Conservation (phyloP, 2,113 vertebrate genomes). For the Oenanthe melanoleuca region DNA sequence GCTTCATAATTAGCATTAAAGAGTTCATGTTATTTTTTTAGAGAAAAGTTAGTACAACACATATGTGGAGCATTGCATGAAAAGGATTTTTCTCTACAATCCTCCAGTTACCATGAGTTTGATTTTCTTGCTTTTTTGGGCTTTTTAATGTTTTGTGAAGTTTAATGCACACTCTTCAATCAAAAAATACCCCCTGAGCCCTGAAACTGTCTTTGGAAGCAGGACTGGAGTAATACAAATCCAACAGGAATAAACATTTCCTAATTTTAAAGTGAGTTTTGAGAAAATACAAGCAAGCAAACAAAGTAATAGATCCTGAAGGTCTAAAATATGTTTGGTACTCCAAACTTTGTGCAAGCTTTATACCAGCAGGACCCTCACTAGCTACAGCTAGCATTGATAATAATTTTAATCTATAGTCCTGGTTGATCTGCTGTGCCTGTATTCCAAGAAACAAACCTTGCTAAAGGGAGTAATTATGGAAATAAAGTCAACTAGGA, state of each 20-base stretch:
- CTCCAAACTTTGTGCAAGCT: background rate
- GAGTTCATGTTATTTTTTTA: background rate
- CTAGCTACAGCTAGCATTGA: background rate
- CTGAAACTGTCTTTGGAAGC: background rate
- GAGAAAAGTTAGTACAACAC: background rate
- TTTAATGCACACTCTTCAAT: background rate
- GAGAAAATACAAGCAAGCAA: background rate
- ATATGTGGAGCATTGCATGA: background rate
- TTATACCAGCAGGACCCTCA: background rate
- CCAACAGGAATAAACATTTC: background rate
- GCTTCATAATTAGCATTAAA: slow-evolving; percentile 14
- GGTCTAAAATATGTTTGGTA: background rate
- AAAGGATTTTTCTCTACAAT: background rate
- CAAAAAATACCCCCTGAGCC: background rate
- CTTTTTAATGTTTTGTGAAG: background rate
- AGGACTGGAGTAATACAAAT: background rate
- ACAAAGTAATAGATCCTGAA: background rate
- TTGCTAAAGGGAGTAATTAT: background rate
- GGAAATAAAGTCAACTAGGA: background rate
- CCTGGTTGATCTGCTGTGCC: background rate
- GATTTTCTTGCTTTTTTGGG: background rate
- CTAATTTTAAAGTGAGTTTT: background rate
- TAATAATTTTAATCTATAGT: background rate
- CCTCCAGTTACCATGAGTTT: background rate
- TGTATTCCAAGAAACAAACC: background rate